phyloP scores from a whole-genome alignment of 2,113 vertebrate genomes.

The Machaerirhynchus nigripectus region DNA sequence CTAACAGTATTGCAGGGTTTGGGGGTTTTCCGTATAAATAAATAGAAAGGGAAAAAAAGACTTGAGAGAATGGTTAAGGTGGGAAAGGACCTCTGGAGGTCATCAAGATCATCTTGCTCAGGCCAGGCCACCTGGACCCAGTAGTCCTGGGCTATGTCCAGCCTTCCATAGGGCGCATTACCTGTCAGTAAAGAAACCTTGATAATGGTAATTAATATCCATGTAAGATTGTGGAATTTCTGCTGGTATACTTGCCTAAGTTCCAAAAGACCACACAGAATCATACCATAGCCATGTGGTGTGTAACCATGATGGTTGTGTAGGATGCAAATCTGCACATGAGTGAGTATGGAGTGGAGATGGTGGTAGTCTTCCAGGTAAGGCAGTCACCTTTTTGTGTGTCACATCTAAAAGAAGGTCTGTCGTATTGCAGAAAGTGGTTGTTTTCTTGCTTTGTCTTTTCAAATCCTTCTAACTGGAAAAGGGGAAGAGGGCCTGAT shows the following conservation, averaged over 20 bases:
- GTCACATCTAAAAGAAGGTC: neutral
- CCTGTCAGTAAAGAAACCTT: neutral
- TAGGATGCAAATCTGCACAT: accelerated
- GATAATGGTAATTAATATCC: neutral
- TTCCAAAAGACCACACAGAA: neutral
- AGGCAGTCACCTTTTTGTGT: neutral
- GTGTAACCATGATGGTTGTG: neutral
- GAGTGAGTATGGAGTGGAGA: neutral
- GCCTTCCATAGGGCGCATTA: neutral
- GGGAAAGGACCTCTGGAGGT: neutral
- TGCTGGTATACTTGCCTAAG: neutral
- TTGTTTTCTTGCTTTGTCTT: neutral
- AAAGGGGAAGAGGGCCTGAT: neutral
- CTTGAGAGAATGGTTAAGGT: neutral
- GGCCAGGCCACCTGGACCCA: neutral
- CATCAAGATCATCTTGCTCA: neutral
- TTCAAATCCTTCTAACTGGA: neutral
- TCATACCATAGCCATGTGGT: neutral
- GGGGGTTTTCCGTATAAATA: neutral
- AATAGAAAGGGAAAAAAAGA: neutral
- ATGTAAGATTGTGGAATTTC: neutral
- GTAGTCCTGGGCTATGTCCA: neutral
- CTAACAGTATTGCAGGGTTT: neutral
- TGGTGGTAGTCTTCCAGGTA: neutral
- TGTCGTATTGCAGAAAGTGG: neutral